Conservation (phyloP, 2,113 vertebrate genomes). For the Hipposideros armiger region DNA sequence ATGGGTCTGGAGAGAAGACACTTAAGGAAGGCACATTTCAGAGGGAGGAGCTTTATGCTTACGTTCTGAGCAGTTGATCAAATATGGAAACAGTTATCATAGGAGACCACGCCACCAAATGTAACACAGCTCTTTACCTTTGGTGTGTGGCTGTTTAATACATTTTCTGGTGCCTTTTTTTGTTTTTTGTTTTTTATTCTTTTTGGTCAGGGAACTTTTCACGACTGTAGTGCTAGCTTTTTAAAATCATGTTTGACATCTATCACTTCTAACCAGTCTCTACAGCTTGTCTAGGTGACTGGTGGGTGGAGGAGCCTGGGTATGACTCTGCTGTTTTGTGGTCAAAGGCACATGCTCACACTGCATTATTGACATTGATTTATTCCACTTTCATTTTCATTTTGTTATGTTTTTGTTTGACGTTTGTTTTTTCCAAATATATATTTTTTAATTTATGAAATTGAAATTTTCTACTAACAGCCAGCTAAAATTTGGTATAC, state of each 20-base stretch:
- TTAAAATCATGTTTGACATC: background rate
- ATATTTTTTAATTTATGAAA: constrained; percentile 41
- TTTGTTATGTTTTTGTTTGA: constrained; percentile 58
- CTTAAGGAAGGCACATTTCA: background rate
- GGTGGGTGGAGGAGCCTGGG: background rate
- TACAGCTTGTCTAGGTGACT: background rate
- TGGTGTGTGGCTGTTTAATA: background rate
- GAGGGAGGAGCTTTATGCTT: background rate
- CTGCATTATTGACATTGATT: constrained; percentile 54
- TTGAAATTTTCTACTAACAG: constrained; percentile 41
- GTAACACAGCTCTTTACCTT: background rate
- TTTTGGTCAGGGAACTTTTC: background rate
- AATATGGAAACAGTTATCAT: background rate
- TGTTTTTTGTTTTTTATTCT: too few relatives aligned
- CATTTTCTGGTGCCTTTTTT: background rate
- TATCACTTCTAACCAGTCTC: background rate
- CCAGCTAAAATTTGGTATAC: background rate
- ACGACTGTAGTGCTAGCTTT: background rate
- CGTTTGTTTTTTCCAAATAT: background rate
- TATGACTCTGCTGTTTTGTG: background rate
- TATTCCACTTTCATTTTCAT: constrained; percentile 66
- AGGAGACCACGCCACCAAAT: background rate
- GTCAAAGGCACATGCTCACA: background rate
- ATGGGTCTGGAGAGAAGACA: background rate
- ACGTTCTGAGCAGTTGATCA: background rate